Base-by-base conservation (phyloP, 2,888 invertebrate genomes). In the Melipona bicolor region DNA sequence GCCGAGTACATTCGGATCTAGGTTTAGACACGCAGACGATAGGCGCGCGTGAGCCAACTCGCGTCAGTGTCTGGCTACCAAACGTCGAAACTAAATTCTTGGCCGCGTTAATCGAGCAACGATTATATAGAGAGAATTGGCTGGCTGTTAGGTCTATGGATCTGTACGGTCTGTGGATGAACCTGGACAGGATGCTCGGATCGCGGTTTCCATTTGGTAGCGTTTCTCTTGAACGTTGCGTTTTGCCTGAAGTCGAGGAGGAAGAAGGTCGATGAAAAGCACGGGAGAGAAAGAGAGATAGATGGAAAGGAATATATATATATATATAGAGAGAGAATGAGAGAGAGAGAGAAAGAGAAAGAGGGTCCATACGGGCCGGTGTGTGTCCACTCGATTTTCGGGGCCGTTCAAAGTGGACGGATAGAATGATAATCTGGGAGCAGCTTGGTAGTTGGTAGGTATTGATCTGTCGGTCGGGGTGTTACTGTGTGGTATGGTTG, bases 381-480 rank as follows among this genome's bases (percentile, higher is more conserved):
- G 43, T 75, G 43, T 75, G 74, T 54, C 74, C 88, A 89, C 86
- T 90, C 90, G 89, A 86, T 91, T 90, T 90, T 90, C 89, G 88
- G 81, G 84, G 85, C 85, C 85, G 89, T 89, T 90, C 90, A 91
- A 92, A 92, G 91, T 93, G 91, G 91, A 92, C 87, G 91, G 92
- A 92, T 93, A 90, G 91, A 93, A 93, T 93, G 92, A 93, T 93
- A 93, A 93, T 93, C 92, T 93, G 91, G 88, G 90, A 92, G 91
- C 92, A 92, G 93, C 92, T 92, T 92, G 92, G 92, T 92, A 92
- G 92, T 92, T 92, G 92, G 93, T 92, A 90, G 90, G 93, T 93
- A 93, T 93, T 93, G 93, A 93, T 93, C 93, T 93, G 93, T 91
- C 92, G 92, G 92, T 91, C 87, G 91, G 91, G 91, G 92, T 93